A percentile compares a stretch with the other conserved stretches of the same genome.
Evolutionary conservation across 2,113 vertebrate species (phyloP).

Genomic region (Sitta europaea): DNA sequence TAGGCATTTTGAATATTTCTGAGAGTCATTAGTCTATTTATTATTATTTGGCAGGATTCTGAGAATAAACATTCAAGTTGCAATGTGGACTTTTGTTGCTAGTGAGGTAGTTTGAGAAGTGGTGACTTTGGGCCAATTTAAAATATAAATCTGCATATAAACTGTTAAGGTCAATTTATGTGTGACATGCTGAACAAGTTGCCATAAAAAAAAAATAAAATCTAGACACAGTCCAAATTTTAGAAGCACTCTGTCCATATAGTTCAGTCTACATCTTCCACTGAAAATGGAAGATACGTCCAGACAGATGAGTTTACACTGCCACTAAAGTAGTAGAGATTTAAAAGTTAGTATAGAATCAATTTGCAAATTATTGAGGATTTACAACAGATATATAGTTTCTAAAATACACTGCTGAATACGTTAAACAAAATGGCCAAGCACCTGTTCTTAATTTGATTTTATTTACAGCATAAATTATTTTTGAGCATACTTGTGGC

Average conservation of each 20-base stretch:
- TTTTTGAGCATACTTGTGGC: neutral
- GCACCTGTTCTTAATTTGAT: neutral
- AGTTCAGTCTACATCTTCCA: neutral
- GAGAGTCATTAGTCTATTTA: neutral
- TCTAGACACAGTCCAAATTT: neutral
- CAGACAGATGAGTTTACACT: neutral
- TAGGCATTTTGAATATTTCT: neutral
- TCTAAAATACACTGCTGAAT: neutral
- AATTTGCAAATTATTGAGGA: neutral
- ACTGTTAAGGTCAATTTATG: neutral
- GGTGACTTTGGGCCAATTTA: neutral
- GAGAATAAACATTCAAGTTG: neutral
- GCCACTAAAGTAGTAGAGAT: neutral
- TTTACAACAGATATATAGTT: neutral
- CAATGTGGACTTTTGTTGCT: neutral
- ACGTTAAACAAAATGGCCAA: neutral
- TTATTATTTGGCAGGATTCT: neutral
- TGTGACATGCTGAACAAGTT: neutral
- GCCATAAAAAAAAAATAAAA: neutral
- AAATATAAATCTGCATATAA: neutral
- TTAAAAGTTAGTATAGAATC: neutral
- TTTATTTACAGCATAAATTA: neutral
- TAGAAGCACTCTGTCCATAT: neutral
- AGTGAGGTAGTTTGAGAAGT: neutral
- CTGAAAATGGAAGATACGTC: neutral